A percentile compares a stretch with the other conserved stretches of the same genome.
Conservation (phyloP, 2,888 invertebrate species). For the Notodonta dromedarius region DNA sequence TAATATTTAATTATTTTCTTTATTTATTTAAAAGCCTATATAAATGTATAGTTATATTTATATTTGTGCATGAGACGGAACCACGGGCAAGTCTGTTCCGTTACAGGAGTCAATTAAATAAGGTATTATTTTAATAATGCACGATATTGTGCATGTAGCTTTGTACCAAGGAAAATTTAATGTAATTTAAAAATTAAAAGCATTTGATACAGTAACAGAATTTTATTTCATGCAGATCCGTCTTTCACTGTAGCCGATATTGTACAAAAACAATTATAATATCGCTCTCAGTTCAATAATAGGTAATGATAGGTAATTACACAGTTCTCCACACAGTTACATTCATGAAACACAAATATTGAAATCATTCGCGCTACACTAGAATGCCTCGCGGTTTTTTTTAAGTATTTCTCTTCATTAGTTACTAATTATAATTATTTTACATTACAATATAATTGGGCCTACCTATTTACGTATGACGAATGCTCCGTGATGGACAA, state of each 20-base stretch:
- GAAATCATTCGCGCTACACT: constrained; percentile 73
- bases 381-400: constrained; percentile 70
- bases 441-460: constrained; percentile 82
- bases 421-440: constrained; percentile 75
- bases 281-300: constrained; percentile 68
- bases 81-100: too few species aligned
- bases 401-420: constrained; percentile 78
- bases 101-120: too few species aligned
- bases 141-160: too few species aligned
- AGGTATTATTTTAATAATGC: too few species aligned
- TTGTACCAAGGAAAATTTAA: not conserved
- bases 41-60: too few species aligned
- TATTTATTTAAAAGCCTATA: too few species aligned
- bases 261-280: constrained; percentile 82
- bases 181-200: constrained; percentile 48
- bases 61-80: too few species aligned
- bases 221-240: constrained; percentile 83
- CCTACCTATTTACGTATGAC: constrained; percentile 83
- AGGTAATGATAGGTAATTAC: constrained; percentile 74
- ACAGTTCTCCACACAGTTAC: constrained; percentile 79
- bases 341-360: constrained; percentile 82
- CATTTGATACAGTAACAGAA: constrained; percentile 79
- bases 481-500: constrained; percentile 75
- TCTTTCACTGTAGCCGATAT: constrained; percentile 81
- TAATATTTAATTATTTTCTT: too few species aligned